phyloP scores from a whole-genome alignment of 2,113 vertebrate species.

The Alosa alosa region DNA sequence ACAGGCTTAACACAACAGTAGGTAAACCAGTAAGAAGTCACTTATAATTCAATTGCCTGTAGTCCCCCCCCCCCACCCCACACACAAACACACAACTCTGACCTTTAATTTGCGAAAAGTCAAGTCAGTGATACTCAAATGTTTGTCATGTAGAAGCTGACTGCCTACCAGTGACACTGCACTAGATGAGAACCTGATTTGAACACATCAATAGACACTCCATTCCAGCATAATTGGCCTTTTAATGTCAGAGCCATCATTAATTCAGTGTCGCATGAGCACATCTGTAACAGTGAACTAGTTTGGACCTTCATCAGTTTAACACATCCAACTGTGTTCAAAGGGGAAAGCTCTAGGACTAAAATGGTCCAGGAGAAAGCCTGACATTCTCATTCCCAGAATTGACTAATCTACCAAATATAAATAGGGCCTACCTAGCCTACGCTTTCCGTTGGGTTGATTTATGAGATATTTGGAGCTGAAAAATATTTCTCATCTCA shows the following conservation, averaged over 20 bases:
- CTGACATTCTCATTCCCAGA: neutral
- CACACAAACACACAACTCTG: neutral
- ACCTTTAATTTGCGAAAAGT: neutral
- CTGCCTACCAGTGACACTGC: neutral
- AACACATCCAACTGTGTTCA: neutral
- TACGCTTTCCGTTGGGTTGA: neutral
- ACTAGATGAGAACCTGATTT: conserved; percentile 38
- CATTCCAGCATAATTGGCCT: conserved; percentile 40
- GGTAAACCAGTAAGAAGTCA: neutral
- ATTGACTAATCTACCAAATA: neutral
- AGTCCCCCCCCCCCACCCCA: neutral
- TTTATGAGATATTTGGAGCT: neutral
- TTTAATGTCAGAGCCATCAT: conserved; percentile 46
- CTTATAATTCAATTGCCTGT: neutral
- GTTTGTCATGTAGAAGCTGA: neutral
- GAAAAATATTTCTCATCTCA: neutral
- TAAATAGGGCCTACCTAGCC: neutral
- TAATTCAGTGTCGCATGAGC: conserved; percentile 34
- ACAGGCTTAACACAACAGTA: neutral
- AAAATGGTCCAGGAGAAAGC: neutral
- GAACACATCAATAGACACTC: conserved; percentile 29
- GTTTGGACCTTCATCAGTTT: neutral
- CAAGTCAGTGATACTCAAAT: neutral
- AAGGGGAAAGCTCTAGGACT: neutral
- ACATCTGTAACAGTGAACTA: neutral